Evolutionary conservation across 2,797 vertebrate species (phyloP).

Genomic region (Taenioides sp.): DNA sequence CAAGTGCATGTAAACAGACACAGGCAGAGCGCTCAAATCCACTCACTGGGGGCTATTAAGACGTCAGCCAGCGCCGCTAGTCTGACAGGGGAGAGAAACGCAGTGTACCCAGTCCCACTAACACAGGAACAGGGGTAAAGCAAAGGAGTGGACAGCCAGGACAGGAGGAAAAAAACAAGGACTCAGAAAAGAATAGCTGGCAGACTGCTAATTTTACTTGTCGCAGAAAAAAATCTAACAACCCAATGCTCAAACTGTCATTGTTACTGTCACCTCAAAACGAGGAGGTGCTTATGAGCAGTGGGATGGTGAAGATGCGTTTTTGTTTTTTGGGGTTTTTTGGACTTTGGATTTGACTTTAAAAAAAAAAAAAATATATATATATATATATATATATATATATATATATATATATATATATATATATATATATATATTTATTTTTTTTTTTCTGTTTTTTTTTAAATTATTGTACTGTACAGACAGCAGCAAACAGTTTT

Average conservation of each 20-base stretch:
- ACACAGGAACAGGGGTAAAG: slow-evolving; percentile 36
- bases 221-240: slow-evolving; percentile 77
- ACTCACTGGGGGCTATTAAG: slow-evolving; percentile 99
- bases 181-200: slow-evolving; percentile 83
- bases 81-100: slow-evolving; percentile 64
- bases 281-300: slow-evolving; percentile 84
- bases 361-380: neutral
- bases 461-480: too few species aligned
- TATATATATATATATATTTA: too few species aligned
- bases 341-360: neutral
- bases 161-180: slow-evolving; percentile 38
- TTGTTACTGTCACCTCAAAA: slow-evolving; percentile 88
- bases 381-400: too few species aligned
- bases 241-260: slow-evolving; percentile 91
- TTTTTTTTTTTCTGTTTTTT: too few species aligned
- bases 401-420: too few species aligned
- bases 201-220: slow-evolving; percentile 98
- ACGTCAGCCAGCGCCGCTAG: slow-evolving; percentile 93
- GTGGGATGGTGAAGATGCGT: slow-evolving; percentile 23
- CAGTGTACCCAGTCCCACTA: slow-evolving; percentile 70
- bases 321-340: too few species aligned
- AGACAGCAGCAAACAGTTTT: too few species aligned
- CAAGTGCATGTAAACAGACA: slow-evolving; percentile 98
- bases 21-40: slow-evolving; percentile 98
- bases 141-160: slow-evolving; percentile 52